Conservation (phyloP, 2,797 vertebrate species). For the Gallinago solitaria region DNA sequence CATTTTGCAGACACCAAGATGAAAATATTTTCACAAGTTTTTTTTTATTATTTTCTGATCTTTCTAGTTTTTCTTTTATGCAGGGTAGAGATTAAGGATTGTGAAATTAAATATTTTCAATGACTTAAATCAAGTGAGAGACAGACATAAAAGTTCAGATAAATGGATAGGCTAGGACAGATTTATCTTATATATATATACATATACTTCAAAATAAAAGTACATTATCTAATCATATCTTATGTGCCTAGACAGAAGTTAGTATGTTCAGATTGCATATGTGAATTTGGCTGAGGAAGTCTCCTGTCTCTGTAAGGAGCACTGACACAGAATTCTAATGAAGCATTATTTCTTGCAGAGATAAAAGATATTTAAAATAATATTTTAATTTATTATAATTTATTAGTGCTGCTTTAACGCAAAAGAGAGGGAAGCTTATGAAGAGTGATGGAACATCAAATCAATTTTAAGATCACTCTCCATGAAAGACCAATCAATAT, state of each 20-base stretch:
- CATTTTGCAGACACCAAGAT: background rate
- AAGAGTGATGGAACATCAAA: background rate
- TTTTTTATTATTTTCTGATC: background rate
- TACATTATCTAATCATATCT: background rate
- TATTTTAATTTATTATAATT: background rate
- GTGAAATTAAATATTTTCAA: background rate
- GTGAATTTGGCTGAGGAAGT: background rate
- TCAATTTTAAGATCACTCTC: background rate
- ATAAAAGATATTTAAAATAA: background rate
- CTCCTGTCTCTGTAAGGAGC: background rate
- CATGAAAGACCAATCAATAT: background rate
- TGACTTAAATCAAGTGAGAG: too few relatives aligned
- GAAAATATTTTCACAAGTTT: background rate
- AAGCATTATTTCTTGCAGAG: background rate
- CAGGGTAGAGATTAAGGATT: background rate
- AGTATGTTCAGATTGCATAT: accelerated
- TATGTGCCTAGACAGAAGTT: background rate
- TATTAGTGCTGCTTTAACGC: background rate
- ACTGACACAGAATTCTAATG: background rate
- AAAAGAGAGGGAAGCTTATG: background rate
- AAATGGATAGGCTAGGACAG: background rate
- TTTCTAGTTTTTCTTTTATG: background rate
- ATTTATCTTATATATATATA: background rate
- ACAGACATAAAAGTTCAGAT: background rate
- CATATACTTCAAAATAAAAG: background rate